A percentile compares a stretch with the other conserved stretches of the same genome.
Evolutionary conservation across 2,797 vertebrate species (phyloP).

Genomic region (Mastacembelus armatus): DNA sequence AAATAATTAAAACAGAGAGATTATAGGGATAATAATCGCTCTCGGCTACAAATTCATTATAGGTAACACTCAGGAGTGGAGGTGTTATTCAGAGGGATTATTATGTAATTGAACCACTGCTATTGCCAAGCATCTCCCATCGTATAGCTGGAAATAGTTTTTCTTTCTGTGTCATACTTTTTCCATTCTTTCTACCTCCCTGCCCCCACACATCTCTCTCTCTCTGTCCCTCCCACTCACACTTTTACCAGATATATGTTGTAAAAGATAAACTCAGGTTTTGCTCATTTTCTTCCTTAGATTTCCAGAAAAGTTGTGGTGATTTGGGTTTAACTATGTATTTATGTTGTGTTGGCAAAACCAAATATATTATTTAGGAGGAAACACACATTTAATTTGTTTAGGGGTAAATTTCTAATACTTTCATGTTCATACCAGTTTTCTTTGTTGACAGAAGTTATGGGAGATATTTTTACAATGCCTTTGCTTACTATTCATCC

Average conservation of each 20-base stretch:
- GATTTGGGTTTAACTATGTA: not conserved
- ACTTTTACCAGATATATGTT: constrained; percentile 57
- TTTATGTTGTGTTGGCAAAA: too few relatives aligned
- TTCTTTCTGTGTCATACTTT: constrained; percentile 71
- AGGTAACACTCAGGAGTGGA: constrained; percentile 49
- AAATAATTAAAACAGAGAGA: constrained; percentile 49
- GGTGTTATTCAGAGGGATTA: constrained; percentile 60
- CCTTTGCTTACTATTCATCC: constrained; percentile 9
- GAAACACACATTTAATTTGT: not conserved
- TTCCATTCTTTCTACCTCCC: constrained; percentile 65
- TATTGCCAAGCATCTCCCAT: constrained; percentile 43
- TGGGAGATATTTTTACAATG: not conserved
- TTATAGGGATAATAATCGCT: constrained; percentile 23
- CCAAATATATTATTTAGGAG: not conserved
- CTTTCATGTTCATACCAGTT: not conserved
- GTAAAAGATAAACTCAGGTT: constrained; percentile 51
- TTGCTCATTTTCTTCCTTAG: constrained; percentile 21
- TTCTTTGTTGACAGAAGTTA: not conserved
- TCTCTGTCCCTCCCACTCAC: constrained; percentile 64
- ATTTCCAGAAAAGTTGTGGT: not conserved
- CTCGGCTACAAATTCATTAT: constrained; percentile 53
- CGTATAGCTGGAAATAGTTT: constrained; percentile 69
- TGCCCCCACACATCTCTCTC: constrained; percentile 62
- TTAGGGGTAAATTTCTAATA: not conserved
- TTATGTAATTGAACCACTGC: constrained; percentile 61